These are phyloP conservation scores for Pollenia labialis DNA, from an alignment of 2,888 invertebrate species.

Conservation along the genomic window DNA sequence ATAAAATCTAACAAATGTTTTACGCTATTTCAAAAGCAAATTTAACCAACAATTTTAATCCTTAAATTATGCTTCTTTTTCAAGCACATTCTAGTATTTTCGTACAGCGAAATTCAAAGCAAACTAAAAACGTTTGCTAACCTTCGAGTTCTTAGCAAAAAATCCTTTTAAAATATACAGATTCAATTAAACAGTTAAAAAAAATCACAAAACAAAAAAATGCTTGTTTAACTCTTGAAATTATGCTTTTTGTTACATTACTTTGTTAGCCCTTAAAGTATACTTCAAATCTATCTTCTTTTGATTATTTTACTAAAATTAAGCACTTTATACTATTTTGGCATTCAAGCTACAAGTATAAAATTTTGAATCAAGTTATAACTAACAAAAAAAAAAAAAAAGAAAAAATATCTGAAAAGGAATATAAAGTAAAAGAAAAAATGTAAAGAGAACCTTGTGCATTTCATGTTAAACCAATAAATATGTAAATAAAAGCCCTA, in stretches of 20 bases:
- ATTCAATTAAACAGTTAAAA: constrained; percentile 15
- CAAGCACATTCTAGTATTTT: neutral
- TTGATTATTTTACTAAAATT: constrained; percentile 58
- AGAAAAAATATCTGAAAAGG: neutral
- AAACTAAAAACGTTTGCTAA: neutral
- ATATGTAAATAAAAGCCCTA: constrained; percentile 70
- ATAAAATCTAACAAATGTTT: neutral
- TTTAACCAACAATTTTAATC: constrained; percentile 1
- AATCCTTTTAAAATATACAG: neutral
- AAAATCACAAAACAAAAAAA: constrained; percentile 13
- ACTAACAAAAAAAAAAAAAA: neutral
- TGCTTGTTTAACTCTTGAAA: constrained; percentile 33
- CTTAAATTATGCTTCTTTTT: constrained; percentile 26
- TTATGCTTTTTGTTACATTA: constrained; percentile 55
- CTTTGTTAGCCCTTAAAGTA: constrained; percentile 51
- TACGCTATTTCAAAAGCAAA: neutral
- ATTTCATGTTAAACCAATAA: constrained; percentile 63
- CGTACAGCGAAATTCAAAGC: neutral
- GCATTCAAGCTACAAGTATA: neutral
- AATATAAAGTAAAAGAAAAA: neutral
- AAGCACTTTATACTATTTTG: constrained; percentile 28
- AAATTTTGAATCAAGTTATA: constrained; percentile 41
- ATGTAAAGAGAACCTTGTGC: constrained; percentile 27
- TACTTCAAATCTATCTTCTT: constrained; percentile 72
- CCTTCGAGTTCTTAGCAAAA: neutral